Base-by-base conservation (phyloP, 1,140 invertebrate genomes). In the Macrocentrus cingulum region DNA sequence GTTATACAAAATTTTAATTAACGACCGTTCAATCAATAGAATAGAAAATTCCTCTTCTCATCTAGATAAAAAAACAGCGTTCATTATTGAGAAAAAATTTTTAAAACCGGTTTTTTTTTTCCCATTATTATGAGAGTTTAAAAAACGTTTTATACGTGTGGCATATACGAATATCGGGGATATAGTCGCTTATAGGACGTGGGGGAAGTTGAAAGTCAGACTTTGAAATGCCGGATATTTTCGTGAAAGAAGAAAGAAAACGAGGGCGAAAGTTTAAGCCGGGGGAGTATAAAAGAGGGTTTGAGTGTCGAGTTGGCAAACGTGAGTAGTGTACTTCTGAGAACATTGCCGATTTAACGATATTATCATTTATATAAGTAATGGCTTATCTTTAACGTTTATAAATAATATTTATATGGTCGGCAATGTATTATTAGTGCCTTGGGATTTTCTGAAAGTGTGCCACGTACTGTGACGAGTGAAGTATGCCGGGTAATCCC, bases 221-320 rank as follows among this genome's bases (percentile, higher is more conserved):
- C 37, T 54, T 29, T 44, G 32, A 54, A 54, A 54, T 25, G 11
- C 52, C 52, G 52, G 52, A 54, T 54, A 42, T 53, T 39, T 23
- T 39, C 36, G 22, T 11, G 15, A n/a, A 41, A 41, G 37, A 20
- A 13, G 18, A 53, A 37, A 20, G 36, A 53, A 34, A 41, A 22
- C 22, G 37, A 42, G 39, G 18, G 29, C 39, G 20, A 44, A 15
- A 44, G 22, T 48, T 23, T 2, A 13, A 13, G 20, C 0, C 4
- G 6, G 45, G 18, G 45, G 22, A 15, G 13, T 25, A 8, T 18
- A 44, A 44, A 15, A 19, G 16, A 19, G 19, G 42, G 20, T 15
- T 20, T 15, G 34, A 9, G 34, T 37, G 51, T 41, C 23, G 51
- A 39, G 52, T 44, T 54, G 39, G 41, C 39, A 16, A 41, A 54